phyloP scores from a whole-genome alignment of 2,797 vertebrate species.

The Darevskia nairensis region DNA sequence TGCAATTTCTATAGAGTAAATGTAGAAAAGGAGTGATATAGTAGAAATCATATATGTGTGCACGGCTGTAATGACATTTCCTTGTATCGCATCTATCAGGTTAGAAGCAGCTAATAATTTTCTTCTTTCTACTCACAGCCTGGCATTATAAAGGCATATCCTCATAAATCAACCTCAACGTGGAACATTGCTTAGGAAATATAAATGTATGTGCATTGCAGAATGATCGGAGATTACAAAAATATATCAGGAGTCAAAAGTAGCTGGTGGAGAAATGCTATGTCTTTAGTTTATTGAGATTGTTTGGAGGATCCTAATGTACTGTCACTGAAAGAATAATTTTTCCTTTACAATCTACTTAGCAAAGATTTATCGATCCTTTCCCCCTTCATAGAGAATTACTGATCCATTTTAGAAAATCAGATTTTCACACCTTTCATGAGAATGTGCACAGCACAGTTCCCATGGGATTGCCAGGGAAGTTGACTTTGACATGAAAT shows the following conservation, averaged over 20 bases:
- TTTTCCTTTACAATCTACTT: constrained; percentile 99
- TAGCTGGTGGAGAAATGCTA: constrained; percentile 86
- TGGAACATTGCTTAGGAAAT: constrained; percentile 79
- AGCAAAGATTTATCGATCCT: constrained; percentile 99
- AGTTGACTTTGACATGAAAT: constrained; percentile 93
- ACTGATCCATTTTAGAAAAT: constrained; percentile 99
- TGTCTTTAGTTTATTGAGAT: constrained; percentile 92
- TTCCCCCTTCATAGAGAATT: constrained; percentile 97
- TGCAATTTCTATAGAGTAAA: constrained; percentile 4
- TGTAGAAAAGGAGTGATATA: constrained; percentile 48
- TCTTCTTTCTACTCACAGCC: constrained; percentile 75
- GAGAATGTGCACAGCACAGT: constrained; percentile 86
- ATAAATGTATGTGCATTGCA: constrained; percentile 81
- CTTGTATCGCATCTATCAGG: constrained; percentile 75
- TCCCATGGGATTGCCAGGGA: constrained; percentile 86
- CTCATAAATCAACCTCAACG: constrained; percentile 79
- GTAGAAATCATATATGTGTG: constrained; percentile 68
- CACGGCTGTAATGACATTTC: constrained; percentile 72
- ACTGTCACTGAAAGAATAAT: constrained; percentile 92
- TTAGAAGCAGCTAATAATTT: constrained; percentile 81
- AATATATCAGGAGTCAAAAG: constrained; percentile 86
- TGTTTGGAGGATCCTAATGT: constrained; percentile 95
- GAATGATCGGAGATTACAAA: constrained; percentile 81
- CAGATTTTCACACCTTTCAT: constrained; percentile 99
- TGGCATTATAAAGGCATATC: constrained; percentile 75